Base-by-base conservation (phyloP, 2,113 vertebrate genomes). In the Stegastes partitus region DNA sequence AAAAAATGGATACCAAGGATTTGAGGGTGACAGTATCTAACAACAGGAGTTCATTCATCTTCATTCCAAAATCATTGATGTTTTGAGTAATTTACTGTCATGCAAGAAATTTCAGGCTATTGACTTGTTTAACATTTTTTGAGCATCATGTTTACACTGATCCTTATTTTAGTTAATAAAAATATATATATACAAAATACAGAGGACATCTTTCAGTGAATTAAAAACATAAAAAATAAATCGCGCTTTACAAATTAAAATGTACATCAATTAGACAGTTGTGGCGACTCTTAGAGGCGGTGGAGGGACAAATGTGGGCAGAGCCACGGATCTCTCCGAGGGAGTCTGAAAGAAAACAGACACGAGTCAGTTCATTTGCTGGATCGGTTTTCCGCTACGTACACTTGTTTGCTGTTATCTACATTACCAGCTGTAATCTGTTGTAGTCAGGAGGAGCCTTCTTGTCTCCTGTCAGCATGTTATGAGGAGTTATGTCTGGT, bases 281-380 rank as follows among this genome's bases (percentile, higher is more conserved):
- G 94, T 95, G 47, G 94, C 94, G 22, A 87, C 58, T 90, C 94
- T 90, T 76, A 91, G 86, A 9, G 89, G 86, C 0, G 80, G 64
- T 2, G 88, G 89, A 11, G 92, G 69, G 31, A 89, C 65, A 54
- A 86, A 91, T 1, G 67, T 63, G 0, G 93, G 92, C 19, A 92
- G 84, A 21, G 84, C 34, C 51, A 63, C 22, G 0, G 84, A 86
- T 21, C 75, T 79, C 18, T 93, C 92, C 23, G 86, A 77, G 1
- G 77, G 63, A 18, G 59, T 47, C 92, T 94, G 78, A 25, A 64
- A 74, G 31, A 57, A 77, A 81, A 42, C 8, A 55, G 3, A 69
- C 3, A 64, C 39, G 55, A 39, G 28, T 1, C 1, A 34, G 11
- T 23, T 74, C 0, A 31, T 47, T 42, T 53, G 7, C 4, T 53